A percentile compares a stretch with the other conserved stretches of the same genome.
Evolutionary conservation across 2,797 vertebrate species (phyloP).

Genomic region (Thunnus albacares): DNA sequence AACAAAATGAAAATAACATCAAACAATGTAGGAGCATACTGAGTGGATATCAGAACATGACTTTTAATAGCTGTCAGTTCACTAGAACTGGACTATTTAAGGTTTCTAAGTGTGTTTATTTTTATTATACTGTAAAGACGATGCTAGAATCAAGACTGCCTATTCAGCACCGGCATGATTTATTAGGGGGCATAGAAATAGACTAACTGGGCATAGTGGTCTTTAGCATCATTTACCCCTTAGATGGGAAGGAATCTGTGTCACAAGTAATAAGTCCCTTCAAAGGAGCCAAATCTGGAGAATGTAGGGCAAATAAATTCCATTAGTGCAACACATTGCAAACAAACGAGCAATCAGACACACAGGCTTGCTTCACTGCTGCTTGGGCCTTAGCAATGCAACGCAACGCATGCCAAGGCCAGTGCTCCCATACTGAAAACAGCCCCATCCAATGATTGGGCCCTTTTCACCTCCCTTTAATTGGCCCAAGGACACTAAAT

Average conservation of each 20-base stretch:
- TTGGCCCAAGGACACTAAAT: conserved; percentile 83
- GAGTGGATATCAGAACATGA: conserved; percentile 77
- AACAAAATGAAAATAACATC: conserved; percentile 54
- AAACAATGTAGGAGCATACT: conserved; percentile 47
- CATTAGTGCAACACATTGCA: conserved; percentile 80
- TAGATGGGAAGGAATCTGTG: conserved; percentile 67
- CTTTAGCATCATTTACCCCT: conserved; percentile 73
- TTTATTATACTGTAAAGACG: conserved; percentile 28
- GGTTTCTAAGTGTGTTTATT: conserved; percentile 22
- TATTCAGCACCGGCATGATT: conserved; percentile 44
- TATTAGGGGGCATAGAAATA: conserved; percentile 55
- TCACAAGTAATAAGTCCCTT: conserved; percentile 77
- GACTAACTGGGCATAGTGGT: conserved; percentile 48
- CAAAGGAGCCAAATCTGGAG: conserved; percentile 71
- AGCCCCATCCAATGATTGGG: conserved; percentile 62
- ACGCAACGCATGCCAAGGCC: conserved; percentile 51
- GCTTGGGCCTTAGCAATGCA: conserved; percentile 44
- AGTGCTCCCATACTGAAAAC: conserved; percentile 55
- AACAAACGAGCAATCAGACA: conserved; percentile 82
- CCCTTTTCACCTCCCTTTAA: conserved; percentile 77
- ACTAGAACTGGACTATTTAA: conserved; percentile 16
- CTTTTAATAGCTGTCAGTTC: conserved; percentile 34
- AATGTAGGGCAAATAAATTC: conserved; percentile 82
- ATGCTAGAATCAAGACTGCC: conserved; percentile 37
- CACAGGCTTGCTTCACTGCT: conserved; percentile 47